Base-by-base conservation (phyloP, 53 echinoderm and acorn worm genomes). In the Paracentrotus lividus region DNA sequence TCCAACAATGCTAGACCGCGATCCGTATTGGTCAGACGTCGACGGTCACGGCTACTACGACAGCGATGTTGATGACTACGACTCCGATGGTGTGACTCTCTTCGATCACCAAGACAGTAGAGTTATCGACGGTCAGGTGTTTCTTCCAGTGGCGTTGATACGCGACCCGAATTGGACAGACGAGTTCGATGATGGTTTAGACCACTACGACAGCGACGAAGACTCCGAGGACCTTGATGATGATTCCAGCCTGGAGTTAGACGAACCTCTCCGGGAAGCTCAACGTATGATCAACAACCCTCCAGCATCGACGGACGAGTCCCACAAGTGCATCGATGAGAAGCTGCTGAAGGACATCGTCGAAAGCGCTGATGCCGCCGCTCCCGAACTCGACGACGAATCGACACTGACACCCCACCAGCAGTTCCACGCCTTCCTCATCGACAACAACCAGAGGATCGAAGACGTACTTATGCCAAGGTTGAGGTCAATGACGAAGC, bases 271-370 rank as follows among this genome's bases (percentile, higher is more conserved):
- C 51, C 59, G 36, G 59, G 21, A 88, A 4, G 88, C 88, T 38
- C 88, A 88, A 59, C 88, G 29, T 31, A 52, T 55, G 88, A 56
- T 57, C 88, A n/a, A 33, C 38, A 53, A 38, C 88, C 88, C 8
- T 10, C 33, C 85, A 21, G 26, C 49, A 52, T 88, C 88, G 20
- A 23, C 88, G 4, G 47, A 21, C 26, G 66, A 65, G 13, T 38
- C 7, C 12, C 91, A 91, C 76, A 55, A 91, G 76, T 91, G 91
- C 56, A 75, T 91, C 77, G 91, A 53, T 7, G 52, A 91, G 53
- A 32, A 91, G 55, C 49, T 91, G 76, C 91, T 91, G 32, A 53
- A 91, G 33, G 76, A 76, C 40, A 31, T 91, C 91, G 55, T 91
- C 51, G 8, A 8, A 24, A 61, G 61, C 21, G 90, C 66, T 5